phyloP scores from a whole-genome alignment of 2,888 invertebrate species.

The Pseudoips prasinana region DNA sequence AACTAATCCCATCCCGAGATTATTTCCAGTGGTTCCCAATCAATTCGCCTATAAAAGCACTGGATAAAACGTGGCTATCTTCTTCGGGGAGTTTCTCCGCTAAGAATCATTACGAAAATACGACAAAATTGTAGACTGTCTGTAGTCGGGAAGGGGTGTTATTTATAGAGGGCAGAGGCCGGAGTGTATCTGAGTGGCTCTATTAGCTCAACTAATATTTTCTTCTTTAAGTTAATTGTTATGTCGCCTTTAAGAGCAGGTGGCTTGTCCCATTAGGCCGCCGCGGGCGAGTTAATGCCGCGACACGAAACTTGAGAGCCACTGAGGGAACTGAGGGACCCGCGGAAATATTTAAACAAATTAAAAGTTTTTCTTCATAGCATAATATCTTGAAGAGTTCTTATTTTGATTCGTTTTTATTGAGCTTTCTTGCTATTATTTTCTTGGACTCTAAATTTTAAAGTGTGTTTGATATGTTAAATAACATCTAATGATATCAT shows the following conservation, averaged over 20 bases:
- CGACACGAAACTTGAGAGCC: constrained; percentile 66
- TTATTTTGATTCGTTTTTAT: constrained; percentile 64
- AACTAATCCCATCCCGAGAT: constrained; percentile 69
- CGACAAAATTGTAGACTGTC: constrained; percentile 67
- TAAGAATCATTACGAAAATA: constrained; percentile 74
- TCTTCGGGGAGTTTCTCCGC: constrained; percentile 50
- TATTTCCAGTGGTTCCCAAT: constrained; percentile 68
- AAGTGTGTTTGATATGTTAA: no score
- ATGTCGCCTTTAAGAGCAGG: constrained; percentile 78
- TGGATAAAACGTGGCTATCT: constrained; percentile 45
- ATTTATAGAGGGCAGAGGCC: constrained; percentile 70
- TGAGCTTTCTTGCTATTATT: constrained; percentile 49
- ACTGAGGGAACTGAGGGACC: constrained; percentile 43
- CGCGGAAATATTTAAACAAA: constrained; percentile 78
- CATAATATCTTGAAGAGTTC: constrained; percentile 58
- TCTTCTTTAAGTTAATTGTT: constrained; percentile 78
- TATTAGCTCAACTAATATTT: constrained; percentile 80
- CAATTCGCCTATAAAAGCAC: constrained; percentile 73
- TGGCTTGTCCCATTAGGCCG: constrained; percentile 73
- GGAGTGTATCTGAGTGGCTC: constrained; percentile 72
- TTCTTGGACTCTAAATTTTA: constrained; percentile 6
- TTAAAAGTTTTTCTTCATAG: constrained; percentile 74
- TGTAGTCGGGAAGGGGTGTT: constrained; percentile 66
- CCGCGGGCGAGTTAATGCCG: constrained; percentile 63
- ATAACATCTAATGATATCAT: no score